Percentiles rank a stretch among this genome's conserved stretches.
These are phyloP conservation scores for Plodia interpunctella DNA, from an alignment of 1,140 invertebrate genomes.

Conservation along the genomic window DNA sequence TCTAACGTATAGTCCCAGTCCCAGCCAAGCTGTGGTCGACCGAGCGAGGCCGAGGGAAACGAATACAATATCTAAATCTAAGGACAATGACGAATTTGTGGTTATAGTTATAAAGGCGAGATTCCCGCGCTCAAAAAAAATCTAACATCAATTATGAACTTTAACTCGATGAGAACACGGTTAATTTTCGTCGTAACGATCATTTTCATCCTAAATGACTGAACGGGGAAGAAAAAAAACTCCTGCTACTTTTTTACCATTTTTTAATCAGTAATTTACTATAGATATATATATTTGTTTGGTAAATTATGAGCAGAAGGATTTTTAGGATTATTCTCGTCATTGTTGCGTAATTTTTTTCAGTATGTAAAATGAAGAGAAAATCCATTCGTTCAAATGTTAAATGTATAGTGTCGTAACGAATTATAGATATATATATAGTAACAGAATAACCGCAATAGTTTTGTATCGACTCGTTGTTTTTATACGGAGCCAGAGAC, in stretches of 20 bases:
- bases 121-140: neutral
- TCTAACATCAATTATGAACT: neutral
- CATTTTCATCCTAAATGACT: neutral
- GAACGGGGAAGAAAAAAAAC: neutral
- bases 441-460: constrained; percentile 3
- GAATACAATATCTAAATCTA: neutral
- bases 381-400: neutral
- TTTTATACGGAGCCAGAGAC: constrained; percentile 15
- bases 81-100: too few relatives aligned
- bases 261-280: neutral
- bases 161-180: neutral
- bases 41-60: neutral
- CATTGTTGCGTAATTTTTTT: too few relatives aligned
- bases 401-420: neutral
- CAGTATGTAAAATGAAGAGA: too few relatives aligned
- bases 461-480: constrained; percentile 14
- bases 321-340: neutral
- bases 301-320: too few relatives aligned
- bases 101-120: too few relatives aligned
- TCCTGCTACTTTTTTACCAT: neutral
- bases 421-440: constrained; percentile 3
- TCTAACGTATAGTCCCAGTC: neutral
- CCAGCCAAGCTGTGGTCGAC: neutral
- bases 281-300: constrained; percentile 3
- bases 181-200: neutral